Conservation (phyloP, 2,888 invertebrate species). For the Saturnia pavonia region DNA sequence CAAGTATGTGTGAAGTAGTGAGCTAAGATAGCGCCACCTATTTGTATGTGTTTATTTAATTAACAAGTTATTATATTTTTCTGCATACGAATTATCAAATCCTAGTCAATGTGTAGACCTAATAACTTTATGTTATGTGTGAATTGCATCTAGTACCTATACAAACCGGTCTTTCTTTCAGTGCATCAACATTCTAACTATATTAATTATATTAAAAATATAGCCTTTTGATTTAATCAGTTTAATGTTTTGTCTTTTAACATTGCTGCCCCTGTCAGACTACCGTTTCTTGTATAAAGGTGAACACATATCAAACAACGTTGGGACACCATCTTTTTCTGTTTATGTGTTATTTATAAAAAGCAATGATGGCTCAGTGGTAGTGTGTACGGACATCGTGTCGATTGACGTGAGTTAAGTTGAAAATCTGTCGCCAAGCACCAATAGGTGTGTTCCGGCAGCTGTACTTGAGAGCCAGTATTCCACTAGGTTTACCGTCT, state of each 20-base stretch:
- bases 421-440: no score
- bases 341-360: background rate
- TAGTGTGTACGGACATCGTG: no score
- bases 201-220: background rate
- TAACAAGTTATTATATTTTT: background rate
- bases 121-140: background rate
- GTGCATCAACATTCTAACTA: background rate
- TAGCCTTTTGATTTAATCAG: background rate
- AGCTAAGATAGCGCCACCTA: constrained; percentile 10
- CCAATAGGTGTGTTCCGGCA: no score
- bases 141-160: background rate
- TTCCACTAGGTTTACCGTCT: no score
- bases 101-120: background rate
- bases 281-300: background rate
- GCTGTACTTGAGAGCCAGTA: no score
- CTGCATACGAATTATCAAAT: constrained; percentile 1
- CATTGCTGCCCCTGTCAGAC: background rate
- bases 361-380: no score
- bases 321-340: background rate
- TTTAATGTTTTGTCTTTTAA: background rate
- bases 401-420: no score
- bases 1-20: constrained; percentile 17
- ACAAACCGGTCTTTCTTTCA: background rate
- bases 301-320: background rate
- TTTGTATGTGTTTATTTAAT: constrained; percentile 14